A percentile compares a stretch with the other conserved stretches of the same genome.
Conservation (phyloP, 2,888 invertebrate species). For the Sphaerophoria taeniata region DNA sequence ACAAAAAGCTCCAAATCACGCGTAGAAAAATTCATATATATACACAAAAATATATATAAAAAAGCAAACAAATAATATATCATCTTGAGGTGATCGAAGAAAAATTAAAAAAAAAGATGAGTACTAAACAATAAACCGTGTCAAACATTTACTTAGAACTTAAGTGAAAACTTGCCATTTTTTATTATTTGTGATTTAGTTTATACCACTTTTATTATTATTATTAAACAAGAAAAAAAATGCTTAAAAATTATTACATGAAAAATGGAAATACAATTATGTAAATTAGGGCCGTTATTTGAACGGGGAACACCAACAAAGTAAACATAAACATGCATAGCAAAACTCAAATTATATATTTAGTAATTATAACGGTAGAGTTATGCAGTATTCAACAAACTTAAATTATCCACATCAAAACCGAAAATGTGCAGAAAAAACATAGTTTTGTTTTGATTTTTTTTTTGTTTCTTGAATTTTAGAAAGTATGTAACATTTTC, state of each 20-base stretch:
- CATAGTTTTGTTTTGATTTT: constrained; percentile 39
- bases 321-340: constrained; percentile 65
- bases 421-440: constrained; percentile 55
- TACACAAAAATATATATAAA: constrained; percentile 29
- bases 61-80: constrained; percentile 36
- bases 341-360: constrained; percentile 60
- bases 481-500: constrained; percentile 62
- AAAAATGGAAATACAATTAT: constrained; percentile 43
- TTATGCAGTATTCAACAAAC: constrained; percentile 52
- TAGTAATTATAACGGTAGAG: constrained; percentile 60
- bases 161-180: constrained; percentile 75
- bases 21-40: constrained; percentile 47
- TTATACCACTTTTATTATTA: constrained; percentile 55
- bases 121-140: constrained; percentile 76
- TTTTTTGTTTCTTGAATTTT: background rate
- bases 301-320: constrained; percentile 76
- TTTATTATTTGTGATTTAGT: constrained; percentile 72
- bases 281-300: constrained; percentile 76
- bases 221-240: constrained; percentile 41
- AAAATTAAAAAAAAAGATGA: constrained; percentile 46
- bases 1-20: constrained; percentile 39
- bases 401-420: constrained; percentile 61
- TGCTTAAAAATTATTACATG: constrained; percentile 28
- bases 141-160: constrained; percentile 76
- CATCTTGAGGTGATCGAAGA: constrained; percentile 43